Conservation (phyloP, 2,113 vertebrate species). For the Pycnonotus jocosus region DNA sequence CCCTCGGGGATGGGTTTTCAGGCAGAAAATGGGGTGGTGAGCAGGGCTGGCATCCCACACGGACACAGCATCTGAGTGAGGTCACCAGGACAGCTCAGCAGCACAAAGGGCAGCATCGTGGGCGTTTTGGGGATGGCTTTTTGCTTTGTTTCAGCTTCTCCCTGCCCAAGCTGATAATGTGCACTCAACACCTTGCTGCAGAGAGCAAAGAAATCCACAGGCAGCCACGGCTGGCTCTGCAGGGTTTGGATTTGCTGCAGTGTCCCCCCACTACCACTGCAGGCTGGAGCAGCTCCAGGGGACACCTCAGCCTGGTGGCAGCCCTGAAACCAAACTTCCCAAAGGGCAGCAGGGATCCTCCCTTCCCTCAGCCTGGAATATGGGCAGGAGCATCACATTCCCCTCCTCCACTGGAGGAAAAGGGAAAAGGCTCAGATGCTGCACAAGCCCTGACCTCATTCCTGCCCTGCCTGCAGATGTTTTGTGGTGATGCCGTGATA, state of each 20-base stretch:
- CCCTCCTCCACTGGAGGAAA: background rate
- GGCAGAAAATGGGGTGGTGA: background rate
- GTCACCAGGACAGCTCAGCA: background rate
- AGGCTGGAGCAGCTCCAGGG: background rate
- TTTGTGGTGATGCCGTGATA: background rate
- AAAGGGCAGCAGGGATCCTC: background rate
- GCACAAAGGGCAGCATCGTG: rapidly evolving
- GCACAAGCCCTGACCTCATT: background rate
- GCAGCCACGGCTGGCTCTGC: background rate
- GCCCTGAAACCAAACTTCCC: background rate
- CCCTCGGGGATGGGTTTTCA: background rate
- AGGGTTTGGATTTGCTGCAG: background rate
- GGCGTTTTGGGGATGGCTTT: background rate
- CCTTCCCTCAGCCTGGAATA: background rate
- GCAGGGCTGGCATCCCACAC: background rate
- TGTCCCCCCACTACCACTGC: background rate
- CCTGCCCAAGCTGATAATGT: rapidly evolving
- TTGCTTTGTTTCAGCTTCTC: background rate
- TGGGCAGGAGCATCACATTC: background rate
- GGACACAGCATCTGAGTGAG: rapidly evolving
- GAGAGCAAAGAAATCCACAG: background rate
- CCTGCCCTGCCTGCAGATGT: background rate
- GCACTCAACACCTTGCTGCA: background rate
- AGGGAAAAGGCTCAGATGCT: background rate
- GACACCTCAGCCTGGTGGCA: background rate